Conservation (phyloP, 2,113 vertebrate genomes). For the Tricholaema leucomelas region DNA sequence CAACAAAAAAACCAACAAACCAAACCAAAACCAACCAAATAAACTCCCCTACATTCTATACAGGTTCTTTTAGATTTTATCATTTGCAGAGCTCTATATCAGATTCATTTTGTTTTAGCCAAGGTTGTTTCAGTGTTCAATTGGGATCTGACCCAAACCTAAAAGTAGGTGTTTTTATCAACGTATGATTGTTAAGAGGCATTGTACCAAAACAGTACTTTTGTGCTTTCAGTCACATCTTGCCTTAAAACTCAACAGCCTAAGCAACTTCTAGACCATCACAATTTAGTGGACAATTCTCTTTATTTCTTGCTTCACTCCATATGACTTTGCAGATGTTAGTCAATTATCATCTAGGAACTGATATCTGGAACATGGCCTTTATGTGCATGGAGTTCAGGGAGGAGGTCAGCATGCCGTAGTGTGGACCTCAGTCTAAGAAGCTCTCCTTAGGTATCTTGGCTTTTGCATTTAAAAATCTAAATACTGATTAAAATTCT, state of each 20-base stretch:
- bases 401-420: neutral
- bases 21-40: neutral
- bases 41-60: no score
- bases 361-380: neutral
- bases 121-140: neutral
- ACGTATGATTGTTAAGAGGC: neutral
- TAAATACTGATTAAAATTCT: slow-evolving; percentile 35
- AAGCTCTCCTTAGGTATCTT: neutral
- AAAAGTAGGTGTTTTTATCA: neutral
- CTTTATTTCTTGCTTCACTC: neutral
- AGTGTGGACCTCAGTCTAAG: neutral
- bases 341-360: neutral
- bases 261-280: neutral
- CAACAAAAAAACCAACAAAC: neutral
- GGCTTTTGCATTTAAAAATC: slow-evolving; percentile 24
- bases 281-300: neutral
- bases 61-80: neutral
- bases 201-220: neutral
- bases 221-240: neutral
- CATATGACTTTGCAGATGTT: neutral
- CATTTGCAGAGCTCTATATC: neutral
- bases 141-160: neutral
- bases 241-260: neutral
- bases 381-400: neutral
- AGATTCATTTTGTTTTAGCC: neutral